A percentile compares a stretch with the other conserved stretches of the same genome.
These are phyloP conservation scores for Rhynchopsitta pachyrhyncha DNA, from an alignment of 2,113 vertebrate species.

Conservation along the genomic window DNA sequence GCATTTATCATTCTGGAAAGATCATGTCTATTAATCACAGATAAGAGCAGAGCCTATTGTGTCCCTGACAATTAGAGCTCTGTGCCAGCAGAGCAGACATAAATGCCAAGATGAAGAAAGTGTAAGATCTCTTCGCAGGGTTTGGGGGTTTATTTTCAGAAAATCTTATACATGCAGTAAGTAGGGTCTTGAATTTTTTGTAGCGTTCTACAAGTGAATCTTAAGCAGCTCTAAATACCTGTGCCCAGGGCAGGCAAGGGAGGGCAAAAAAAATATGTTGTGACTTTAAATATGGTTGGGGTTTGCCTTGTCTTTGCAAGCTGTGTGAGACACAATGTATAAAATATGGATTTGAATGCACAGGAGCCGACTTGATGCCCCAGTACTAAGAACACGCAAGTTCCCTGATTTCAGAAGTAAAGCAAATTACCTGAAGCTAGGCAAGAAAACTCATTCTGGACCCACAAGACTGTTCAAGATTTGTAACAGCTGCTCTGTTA, in stretches of 20 bases:
- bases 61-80: constrained; percentile 61
- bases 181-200: neutral
- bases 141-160: neutral
- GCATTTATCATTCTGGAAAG: constrained; percentile 70
- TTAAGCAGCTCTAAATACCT: neutral
- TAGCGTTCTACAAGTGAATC: neutral
- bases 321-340: neutral
- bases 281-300: neutral
- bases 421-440: neutral
- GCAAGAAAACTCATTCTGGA: neutral
- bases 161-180: neutral
- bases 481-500: neutral
- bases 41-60: constrained; percentile 51
- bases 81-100: constrained; percentile 29
- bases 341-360: neutral
- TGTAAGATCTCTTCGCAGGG: neutral
- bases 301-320: neutral
- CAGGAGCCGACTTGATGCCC: neutral
- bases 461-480: neutral
- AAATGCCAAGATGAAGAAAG: constrained; percentile 27
- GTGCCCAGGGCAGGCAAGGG: neutral
- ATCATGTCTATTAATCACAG: constrained; percentile 69
- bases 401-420: accelerated
- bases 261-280: neutral
- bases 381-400: accelerated